Evolutionary conservation across 1,140 invertebrate species (phyloP).

Genomic region (Mya arenaria): DNA sequence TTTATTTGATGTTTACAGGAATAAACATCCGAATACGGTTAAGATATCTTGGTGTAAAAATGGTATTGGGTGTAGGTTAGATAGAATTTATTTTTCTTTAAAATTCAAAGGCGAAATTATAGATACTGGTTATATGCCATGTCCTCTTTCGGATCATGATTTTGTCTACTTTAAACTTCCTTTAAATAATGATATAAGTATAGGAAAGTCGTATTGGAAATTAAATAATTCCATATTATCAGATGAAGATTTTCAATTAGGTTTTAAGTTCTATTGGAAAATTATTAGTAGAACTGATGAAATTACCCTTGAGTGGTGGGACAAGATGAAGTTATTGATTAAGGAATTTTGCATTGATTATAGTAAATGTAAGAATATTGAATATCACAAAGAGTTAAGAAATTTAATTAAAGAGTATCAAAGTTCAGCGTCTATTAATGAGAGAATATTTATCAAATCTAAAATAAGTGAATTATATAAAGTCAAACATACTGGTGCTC

Average conservation of each 20-base stretch:
- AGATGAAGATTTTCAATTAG: slow-evolving; percentile 49
- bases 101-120: too few species aligned
- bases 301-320: slow-evolving; percentile 44
- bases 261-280: slow-evolving; percentile 49
- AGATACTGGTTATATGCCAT: too few species aligned
- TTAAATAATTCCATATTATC: slow-evolving; percentile 56
- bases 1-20: slow-evolving; percentile 55
- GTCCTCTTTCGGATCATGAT: slow-evolving; percentile 61
- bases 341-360: slow-evolving; percentile 55
- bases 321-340: slow-evolving; percentile 54
- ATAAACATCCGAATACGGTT: slow-evolving; percentile 40
- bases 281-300: neutral
- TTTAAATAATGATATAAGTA: neutral
- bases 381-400: slow-evolving; percentile 8
- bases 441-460: slow-evolving; percentile 23
- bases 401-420: slow-evolving; percentile 42
- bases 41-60: slow-evolving; percentile 45
- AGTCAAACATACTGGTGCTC: slow-evolving; percentile 16
- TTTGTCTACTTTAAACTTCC: slow-evolving; percentile 39
- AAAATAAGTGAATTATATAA: slow-evolving; percentile 49
- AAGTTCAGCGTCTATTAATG: slow-evolving; percentile 11
- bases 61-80: slow-evolving; percentile 56
- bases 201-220: slow-evolving; percentile 62
- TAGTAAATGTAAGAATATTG: slow-evolving; percentile 45
- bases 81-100: slow-evolving; percentile 58